A percentile compares a stretch with the other conserved stretches of the same genome.
Evolutionary conservation across 2,888 invertebrate genomes (phyloP).

Genomic region (Theodoxus fluviatilis): DNA sequence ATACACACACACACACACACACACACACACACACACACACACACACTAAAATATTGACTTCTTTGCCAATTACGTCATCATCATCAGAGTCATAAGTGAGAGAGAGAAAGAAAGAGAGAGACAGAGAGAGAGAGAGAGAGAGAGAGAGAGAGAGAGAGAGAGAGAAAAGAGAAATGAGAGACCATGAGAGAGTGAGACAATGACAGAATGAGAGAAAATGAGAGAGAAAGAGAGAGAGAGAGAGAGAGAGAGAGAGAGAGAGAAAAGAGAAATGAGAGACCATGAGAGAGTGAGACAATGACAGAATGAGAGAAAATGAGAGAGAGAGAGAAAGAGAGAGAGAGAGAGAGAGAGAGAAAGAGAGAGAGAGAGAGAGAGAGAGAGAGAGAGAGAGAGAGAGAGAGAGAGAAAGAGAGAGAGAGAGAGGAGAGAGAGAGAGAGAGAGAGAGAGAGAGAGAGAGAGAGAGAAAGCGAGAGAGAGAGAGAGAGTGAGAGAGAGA

Average conservation of each 20-base stretch:
- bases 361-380: too few relatives aligned
- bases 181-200: not conserved
- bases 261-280: not conserved
- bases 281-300: not conserved
- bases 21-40: too few relatives aligned
- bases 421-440: too few relatives aligned
- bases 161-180: not conserved
- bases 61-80: too few relatives aligned
- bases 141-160: not conserved
- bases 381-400: too few relatives aligned
- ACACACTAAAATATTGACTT: too few relatives aligned
- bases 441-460: too few relatives aligned
- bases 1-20: too few relatives aligned
- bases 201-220: not conserved
- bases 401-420: too few relatives aligned
- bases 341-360: not conserved
- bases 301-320: too few relatives aligned
- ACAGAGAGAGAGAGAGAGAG: not conserved
- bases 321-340: not conserved
- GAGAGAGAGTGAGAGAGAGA: too few relatives aligned
- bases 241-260: not conserved
- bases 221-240: not conserved
- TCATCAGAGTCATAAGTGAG: conserved; percentile 1
- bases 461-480: too few relatives aligned
- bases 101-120: conserved; percentile 6